These are phyloP conservation scores for Gastrophysa polygoni DNA, from an alignment of 2,888 invertebrate species.

Conservation along the genomic window DNA sequence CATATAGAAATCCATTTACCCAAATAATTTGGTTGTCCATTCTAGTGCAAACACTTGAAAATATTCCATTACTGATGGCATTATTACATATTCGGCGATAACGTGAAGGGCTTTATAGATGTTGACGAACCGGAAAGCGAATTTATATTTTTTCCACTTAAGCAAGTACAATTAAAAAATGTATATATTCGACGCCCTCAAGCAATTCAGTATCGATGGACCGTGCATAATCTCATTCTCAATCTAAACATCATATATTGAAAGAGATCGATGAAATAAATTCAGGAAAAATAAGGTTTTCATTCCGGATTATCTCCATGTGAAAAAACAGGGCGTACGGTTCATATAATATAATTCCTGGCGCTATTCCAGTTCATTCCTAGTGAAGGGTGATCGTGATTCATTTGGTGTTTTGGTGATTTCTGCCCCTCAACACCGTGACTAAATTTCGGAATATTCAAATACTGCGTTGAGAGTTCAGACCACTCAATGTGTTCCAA, in stretches of 20 bases:
- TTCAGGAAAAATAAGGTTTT: slow-evolving; percentile 31
- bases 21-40: slow-evolving; percentile 8
- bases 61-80: slow-evolving; percentile 13
- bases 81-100: slow-evolving; percentile 7
- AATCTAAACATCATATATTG: slow-evolving; percentile 48
- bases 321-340: neutral
- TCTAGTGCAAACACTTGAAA: slow-evolving; percentile 13
- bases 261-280: slow-evolving; percentile 43
- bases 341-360: neutral
- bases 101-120: slow-evolving; percentile 16
- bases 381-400: no score
- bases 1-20: slow-evolving; percentile 6
- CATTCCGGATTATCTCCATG: slow-evolving; percentile 24
- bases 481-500: no score
- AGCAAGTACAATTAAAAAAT: slow-evolving; percentile 51
- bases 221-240: slow-evolving; percentile 55
- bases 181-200: slow-evolving; percentile 47
- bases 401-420: no score
- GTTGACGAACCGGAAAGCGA: slow-evolving; percentile 32
- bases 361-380: neutral
- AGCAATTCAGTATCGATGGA: slow-evolving; percentile 54
- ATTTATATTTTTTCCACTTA: slow-evolving; percentile 45
- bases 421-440: no score
- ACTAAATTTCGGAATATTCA: no score
- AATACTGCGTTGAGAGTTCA: no score